Conservation (phyloP, 2,888 invertebrate species). For the Lysandra coridon region DNA sequence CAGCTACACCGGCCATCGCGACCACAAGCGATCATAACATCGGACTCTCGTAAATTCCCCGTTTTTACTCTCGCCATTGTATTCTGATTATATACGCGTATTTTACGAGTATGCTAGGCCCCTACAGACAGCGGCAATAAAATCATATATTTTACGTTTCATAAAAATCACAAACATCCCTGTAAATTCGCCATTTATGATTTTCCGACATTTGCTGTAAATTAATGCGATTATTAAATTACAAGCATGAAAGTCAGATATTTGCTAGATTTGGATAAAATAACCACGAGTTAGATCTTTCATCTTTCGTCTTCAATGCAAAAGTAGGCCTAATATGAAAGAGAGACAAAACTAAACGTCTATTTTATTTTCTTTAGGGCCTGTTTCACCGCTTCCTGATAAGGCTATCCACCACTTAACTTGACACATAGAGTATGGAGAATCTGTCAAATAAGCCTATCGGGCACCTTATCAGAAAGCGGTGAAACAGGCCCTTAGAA, state of each 20-base stretch:
- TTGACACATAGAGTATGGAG: no score
- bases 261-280: background rate
- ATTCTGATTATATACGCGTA: background rate
- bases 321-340: background rate
- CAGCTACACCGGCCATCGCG: slow-evolving; percentile 35
- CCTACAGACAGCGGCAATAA: background rate
- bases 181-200: background rate
- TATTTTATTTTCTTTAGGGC: no score
- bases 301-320: background rate
- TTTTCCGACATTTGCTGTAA: background rate
- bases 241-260: background rate
- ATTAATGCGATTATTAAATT: background rate
- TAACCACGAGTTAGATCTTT: no score
- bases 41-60: slow-evolving; percentile 32
- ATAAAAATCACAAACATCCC: slow-evolving; percentile 1
- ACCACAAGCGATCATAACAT: slow-evolving; percentile 35
- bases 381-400: no score
- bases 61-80: background rate
- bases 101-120: background rate
- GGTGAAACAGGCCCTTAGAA: no score
- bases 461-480: no score
- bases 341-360: background rate
- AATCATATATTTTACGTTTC: slow-evolving; percentile 5
- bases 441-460: no score
- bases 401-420: no score